Percentiles rank a stretch among this genome's conserved stretches.
Conservation (phyloP, 2,113 vertebrate genomes). For the Onychostoma macrolepis region DNA sequence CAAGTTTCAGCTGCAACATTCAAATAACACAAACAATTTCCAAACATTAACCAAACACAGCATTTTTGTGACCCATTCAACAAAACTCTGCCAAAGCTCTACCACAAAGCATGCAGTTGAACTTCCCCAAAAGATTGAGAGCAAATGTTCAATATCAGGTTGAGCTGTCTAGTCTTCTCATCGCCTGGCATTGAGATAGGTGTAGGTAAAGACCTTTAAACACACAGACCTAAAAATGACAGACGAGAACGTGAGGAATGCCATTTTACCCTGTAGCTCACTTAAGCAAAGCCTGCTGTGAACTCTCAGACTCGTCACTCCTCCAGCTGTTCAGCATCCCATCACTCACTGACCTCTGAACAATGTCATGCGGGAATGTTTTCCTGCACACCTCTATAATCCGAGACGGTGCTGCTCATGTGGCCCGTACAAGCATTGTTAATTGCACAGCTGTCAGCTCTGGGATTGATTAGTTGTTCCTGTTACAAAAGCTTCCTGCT, state of each 20-base stretch:
- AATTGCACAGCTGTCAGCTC: conserved; percentile 23
- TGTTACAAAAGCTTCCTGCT: conserved; percentile 32
- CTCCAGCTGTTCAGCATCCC: conserved; percentile 9
- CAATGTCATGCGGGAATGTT: conserved; percentile 4
- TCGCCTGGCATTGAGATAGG: conserved; percentile 28
- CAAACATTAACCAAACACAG: conserved; percentile 19
- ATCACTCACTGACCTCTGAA: conserved; percentile 3
- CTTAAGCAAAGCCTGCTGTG: conserved; percentile 15
- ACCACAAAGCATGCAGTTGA: neutral
- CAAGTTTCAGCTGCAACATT: conserved; percentile 5
- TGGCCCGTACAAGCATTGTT: neutral
- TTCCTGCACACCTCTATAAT: conserved; percentile 27
- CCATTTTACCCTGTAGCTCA: neutral
- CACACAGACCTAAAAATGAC: conserved; percentile 10
- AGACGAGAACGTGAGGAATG: conserved; percentile 55
- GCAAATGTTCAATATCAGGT: conserved; percentile 21
- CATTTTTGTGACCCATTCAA: neutral
- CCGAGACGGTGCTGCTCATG: neutral
- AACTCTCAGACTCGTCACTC: conserved; percentile 36
- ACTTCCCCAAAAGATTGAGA: neutral
- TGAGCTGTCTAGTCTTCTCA: neutral
- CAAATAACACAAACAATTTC: neutral
- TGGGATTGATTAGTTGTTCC: conserved; percentile 30
- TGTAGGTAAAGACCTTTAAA: neutral
- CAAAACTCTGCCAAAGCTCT: neutral